Evolutionary conservation across 2,888 invertebrate genomes (phyloP).

Genomic region (Alloplasta piceator): DNA sequence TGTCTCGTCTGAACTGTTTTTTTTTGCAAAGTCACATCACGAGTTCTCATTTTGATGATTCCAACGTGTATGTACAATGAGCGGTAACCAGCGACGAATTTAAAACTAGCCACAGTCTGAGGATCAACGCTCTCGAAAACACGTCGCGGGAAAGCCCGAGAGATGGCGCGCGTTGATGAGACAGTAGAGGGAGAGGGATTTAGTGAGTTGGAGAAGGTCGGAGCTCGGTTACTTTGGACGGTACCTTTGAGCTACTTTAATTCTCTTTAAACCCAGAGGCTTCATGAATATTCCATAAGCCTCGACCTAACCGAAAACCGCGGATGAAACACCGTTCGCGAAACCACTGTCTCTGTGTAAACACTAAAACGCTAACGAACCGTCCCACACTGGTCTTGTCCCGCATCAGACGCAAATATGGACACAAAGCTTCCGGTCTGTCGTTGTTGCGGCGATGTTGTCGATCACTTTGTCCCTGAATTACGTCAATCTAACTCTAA

Average conservation of each 20-base stretch:
- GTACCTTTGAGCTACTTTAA: constrained; percentile 76
- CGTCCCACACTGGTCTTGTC: constrained; percentile 47
- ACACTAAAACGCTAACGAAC: constrained; percentile 68
- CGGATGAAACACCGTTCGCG: constrained; percentile 63
- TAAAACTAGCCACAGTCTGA: constrained; percentile 59
- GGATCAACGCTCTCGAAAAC: constrained; percentile 53
- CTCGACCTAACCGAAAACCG: constrained; percentile 74
- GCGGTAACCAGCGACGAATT: constrained; percentile 54
- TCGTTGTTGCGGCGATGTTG: constrained; percentile 31
- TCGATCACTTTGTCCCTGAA: constrained; percentile 24
- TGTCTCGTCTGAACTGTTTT: constrained; percentile 14
- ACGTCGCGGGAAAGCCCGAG: constrained; percentile 46
- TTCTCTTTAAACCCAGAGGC: constrained; percentile 74
- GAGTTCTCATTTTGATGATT: background rate
- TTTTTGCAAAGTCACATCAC: background rate
- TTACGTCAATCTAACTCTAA: background rate
- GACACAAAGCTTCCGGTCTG: background rate
- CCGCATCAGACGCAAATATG: background rate
- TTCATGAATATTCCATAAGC: constrained; percentile 80
- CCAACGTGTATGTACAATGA: constrained; percentile 28
- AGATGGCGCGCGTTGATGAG: constrained; percentile 22
- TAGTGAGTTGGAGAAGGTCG: constrained; percentile 33
- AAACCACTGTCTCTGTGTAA: constrained; percentile 74
- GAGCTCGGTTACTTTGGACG: constrained; percentile 67
- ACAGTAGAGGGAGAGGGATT: constrained; percentile 36